A percentile compares a stretch with the other conserved stretches of the same genome.
Conservation (phyloP, 2,113 vertebrate species). For the Ellobius talpinus region DNA sequence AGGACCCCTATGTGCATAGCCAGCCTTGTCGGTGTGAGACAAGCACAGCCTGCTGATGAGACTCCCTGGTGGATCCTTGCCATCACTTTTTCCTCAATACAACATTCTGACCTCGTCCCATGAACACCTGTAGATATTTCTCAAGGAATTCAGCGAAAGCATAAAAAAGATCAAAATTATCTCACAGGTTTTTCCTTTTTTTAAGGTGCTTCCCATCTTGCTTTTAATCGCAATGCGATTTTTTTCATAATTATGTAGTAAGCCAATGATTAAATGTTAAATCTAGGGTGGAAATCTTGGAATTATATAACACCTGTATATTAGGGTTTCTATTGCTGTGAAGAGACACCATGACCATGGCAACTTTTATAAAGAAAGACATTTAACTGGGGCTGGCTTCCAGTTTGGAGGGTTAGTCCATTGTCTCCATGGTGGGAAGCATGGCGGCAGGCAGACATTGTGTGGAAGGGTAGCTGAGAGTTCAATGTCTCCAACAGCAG, state of each 20-base stretch:
- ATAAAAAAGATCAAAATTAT: constrained; percentile 79
- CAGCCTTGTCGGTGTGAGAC: constrained; percentile 36
- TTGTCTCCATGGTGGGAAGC: neutral
- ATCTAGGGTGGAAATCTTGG: constrained; percentile 65
- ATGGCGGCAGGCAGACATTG: fast-evolving
- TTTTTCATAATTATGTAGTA: constrained; percentile 80
- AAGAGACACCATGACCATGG: neutral
- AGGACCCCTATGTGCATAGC: neutral
- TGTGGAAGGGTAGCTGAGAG: neutral
- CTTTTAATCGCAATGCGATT: constrained; percentile 70
- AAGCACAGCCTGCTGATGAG: constrained; percentile 23
- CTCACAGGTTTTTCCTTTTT: constrained; percentile 77
- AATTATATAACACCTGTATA: constrained; percentile 53
- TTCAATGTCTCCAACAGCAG: neutral
- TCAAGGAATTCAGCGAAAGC: constrained; percentile 77
- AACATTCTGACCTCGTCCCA: constrained; percentile 80
- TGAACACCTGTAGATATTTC: constrained; percentile 79
- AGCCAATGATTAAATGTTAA: constrained; percentile 79
- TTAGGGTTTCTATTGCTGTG: neutral
- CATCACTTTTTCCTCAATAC: constrained; percentile 64
- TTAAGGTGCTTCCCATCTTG: constrained; percentile 78
- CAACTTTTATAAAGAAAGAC: neutral
- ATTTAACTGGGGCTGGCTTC: neutral
- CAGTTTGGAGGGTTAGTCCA: neutral
- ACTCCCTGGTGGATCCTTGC: constrained; percentile 44